Evolutionary conservation across 1,140 invertebrate genomes (phyloP), one percentile per base, ranked within the genome.

Genomic region (Bombus vancouverensis): DNA sequence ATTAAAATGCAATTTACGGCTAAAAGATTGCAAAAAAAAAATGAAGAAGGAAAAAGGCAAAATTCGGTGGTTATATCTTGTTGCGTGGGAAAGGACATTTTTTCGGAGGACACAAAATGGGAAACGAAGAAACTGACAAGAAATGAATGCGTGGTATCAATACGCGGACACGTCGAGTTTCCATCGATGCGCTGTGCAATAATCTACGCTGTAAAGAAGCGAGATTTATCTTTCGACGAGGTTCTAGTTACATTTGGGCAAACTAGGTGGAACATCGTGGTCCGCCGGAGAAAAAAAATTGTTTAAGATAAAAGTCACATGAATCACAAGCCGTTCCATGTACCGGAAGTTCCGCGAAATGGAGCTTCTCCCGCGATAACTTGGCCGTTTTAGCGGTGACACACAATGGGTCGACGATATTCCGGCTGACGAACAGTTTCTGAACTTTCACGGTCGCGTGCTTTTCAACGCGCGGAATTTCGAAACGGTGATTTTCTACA

Each of bases 361-460:
- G 59, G 59, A 15, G 3, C n/a, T 47, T 47, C n/a, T 74, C 10
- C n/a, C n/a, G 74, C 37, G 66, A 84, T 59, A 71, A 79, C 32
- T 22, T 37, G 37, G 72, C 12, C 57, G 39, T 53, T 76, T 62
- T 13, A 32, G 1, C 37, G 34, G 4, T 28, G 15, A 15, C 18
- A 53, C 42, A 57, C 76, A 80, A 84, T 79, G 39, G 75, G 12
- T 6, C 74, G 42, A 59, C 28, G 39, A 79, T 62, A 59, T 59
- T 71, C 66, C 66, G 25, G 28, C 15, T 47, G 44, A 47, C 44
- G 72, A 68, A 53, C 75, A 28, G 22, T 12, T 62, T 62, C 53
- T 4, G 39, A 71, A 80, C 75, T 79, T 84, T 79, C 39, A 83
- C 73, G 59, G 62, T 70, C 34, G 34, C 62, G 9, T n/a, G 66